Evolutionary conservation across 1,140 invertebrate species (phyloP), one percentile per base, ranked within the genome.

Genomic region (Brachionus paranguensis): DNA sequence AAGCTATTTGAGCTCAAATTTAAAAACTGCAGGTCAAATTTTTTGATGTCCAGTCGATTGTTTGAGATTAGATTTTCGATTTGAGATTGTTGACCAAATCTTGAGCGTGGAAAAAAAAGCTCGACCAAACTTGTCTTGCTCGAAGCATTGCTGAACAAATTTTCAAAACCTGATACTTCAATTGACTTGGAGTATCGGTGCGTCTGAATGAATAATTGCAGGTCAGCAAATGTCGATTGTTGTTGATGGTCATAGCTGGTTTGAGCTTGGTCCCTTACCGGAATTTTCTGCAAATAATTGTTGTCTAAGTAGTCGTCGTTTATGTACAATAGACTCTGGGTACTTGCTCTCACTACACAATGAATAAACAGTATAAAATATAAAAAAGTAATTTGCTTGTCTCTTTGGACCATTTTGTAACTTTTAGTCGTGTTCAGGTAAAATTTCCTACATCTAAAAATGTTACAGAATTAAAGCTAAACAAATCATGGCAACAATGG

Each of bases 361-460:
- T 43, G 17, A 17, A 41, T 6, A 10, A 41, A n/a, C 17, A 72
- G n/a, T 43, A 41, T 1, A 17, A 72, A 8, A 45, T 17, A 43
- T 20, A 20, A 41, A 72, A 20, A 6, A 45, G 17, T 17, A 43
- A 17, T 45, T 43, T 41, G 7, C 17, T 43, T 41, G 14, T 20
- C 10, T 72, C 17, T 72, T 68, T 33, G 17, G 65, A 72, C 68
- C 68, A 41, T 41, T 72, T 41, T 72, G 29, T 43, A 43, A 20
- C 17, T 43, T 17, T 72, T 10, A 43, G n/a, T 72, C 41, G 33
- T 29, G 6, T 68, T 68, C 0, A n/a, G 65, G 27, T 68, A 33
- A 68, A 72, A 41, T 72, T 72, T 72, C 68, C 68, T 72, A 72
- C 68, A 72, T 72, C 68, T 72, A 72, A 68, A 68, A 68, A 33